These are phyloP conservation scores for Hemithea aestivaria DNA, from an alignment of 2,888 invertebrate species.

Conservation along the genomic window DNA sequence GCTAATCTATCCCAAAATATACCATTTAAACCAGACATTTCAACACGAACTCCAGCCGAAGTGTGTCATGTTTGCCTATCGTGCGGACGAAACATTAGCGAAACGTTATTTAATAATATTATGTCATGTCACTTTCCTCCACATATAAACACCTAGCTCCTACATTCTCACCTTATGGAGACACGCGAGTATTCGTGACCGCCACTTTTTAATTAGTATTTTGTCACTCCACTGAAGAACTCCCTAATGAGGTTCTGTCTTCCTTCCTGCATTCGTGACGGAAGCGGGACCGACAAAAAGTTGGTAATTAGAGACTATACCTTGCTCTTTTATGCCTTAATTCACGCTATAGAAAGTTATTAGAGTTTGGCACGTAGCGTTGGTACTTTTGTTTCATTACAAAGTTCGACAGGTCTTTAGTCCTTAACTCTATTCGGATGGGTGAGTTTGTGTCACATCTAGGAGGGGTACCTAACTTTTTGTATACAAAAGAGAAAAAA, in stretches of 20 bases:
- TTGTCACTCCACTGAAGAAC: constrained; percentile 28
- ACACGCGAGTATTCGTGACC: constrained; percentile 30
- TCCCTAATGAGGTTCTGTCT: constrained; percentile 39
- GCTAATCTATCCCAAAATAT: too few relatives aligned
- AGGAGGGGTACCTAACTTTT: too few relatives aligned
- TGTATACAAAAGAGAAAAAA: too few relatives aligned
- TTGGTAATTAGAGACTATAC: constrained; percentile 37
- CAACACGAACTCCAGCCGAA: too few relatives aligned
- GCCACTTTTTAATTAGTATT: constrained; percentile 28
- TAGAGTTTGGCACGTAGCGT: too few relatives aligned
- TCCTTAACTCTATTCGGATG: too few relatives aligned
- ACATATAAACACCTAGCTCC: constrained; percentile 6
- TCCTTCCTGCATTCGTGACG: constrained; percentile 28
- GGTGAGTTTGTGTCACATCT: too few relatives aligned
- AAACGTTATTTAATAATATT: neutral
- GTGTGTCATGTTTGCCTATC: too few relatives aligned
- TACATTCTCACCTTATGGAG: constrained; percentile 12
- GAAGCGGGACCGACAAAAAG: constrained; percentile 35
- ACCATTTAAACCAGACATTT: too few relatives aligned
- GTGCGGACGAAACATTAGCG: too few relatives aligned
- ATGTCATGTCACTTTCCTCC: neutral
- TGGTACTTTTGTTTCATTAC: too few relatives aligned
- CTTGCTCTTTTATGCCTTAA: constrained; percentile 21
- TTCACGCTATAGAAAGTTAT: constrained; percentile 7
- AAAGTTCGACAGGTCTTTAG: too few relatives aligned